Evolutionary conservation across 2,113 vertebrate genomes (phyloP), one percentile per base, ranked within the genome.

Genomic region (Spheniscus mendiculus): DNA sequence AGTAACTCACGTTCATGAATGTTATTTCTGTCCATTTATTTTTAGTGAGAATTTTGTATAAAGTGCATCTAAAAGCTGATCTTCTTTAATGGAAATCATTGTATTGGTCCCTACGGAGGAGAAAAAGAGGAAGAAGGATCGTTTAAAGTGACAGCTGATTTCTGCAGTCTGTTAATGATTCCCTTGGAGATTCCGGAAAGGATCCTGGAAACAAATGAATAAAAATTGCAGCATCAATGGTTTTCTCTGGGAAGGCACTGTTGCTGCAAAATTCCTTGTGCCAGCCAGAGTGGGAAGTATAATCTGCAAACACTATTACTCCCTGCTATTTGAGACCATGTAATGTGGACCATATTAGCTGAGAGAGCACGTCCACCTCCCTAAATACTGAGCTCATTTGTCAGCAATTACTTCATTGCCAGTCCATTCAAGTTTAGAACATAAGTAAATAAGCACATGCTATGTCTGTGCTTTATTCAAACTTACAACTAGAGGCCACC

Each of bases 181-280:
- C 49, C 89, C 89, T 89, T 72, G 70, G 78, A 94, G 89, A 85
- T 72, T 94, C 73, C 62, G 73, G 87, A 93, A 93, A 93, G 83
- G 49, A 79, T 92, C 65, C 70, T 76, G 77, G 61, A 93, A 72
- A 81, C 55, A 92, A 89, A 81, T 73, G 45, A 86, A 69, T 83
- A 88, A 67, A 84, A 80, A 71, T 36, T 73, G 34, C 65, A 87
- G 25, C 65, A 50, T 79, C 56, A 19, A 38, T 79, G 11, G 1
- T 78, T 96, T 87, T 89, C 40, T 84, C 40, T 76, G 72, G 47
- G 34, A 94, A 81, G 59, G 44, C 50, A 80, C 59, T 69, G 10
- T 61, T 52, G 42, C 58, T 77, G 47, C 63, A 78, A 77, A 81
- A 86, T 92, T 84, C 36, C 71, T 81, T 58, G 15, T 62, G n/a